phyloP scores from a whole-genome alignment of 2,113 vertebrate species.

The Emydura subglobosa region DNA sequence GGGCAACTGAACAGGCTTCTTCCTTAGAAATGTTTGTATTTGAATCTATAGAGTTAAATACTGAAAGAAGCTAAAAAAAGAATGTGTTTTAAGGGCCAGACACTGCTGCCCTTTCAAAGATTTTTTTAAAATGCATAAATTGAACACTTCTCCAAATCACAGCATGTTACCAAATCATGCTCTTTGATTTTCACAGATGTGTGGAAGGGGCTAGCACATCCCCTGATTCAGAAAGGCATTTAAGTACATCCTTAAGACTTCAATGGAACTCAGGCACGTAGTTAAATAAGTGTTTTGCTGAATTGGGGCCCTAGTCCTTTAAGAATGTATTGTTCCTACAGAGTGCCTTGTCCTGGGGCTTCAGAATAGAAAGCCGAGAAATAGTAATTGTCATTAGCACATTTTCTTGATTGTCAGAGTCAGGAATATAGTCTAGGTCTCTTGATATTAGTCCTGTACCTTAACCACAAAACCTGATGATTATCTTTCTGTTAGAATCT shows the following conservation, averaged over 20 bases:
- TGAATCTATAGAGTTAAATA: background rate
- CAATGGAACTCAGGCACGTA: background rate
- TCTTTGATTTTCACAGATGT: background rate
- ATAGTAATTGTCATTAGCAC: background rate
- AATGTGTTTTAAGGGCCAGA: background rate
- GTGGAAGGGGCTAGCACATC: background rate
- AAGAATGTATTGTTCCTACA: background rate
- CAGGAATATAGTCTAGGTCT: background rate
- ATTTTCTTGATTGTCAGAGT: background rate
- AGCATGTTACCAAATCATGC: background rate
- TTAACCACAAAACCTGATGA: background rate
- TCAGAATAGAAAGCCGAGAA: background rate
- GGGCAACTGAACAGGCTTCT: background rate
- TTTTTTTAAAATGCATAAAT: slow-evolving; percentile 15
- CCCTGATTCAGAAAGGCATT: background rate
- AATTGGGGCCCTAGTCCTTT: background rate
- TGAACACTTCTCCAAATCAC: background rate
- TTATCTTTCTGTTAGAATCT: background rate
- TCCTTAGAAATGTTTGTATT: background rate
- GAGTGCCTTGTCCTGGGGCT: background rate
- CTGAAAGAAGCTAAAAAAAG: background rate
- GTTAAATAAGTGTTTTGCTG: background rate
- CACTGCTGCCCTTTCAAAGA: background rate
- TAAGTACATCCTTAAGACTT: background rate
- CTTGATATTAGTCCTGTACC: background rate